Evolutionary conservation across 2,888 invertebrate species (phyloP).

Genomic region (Anthoptus insignis): DNA sequence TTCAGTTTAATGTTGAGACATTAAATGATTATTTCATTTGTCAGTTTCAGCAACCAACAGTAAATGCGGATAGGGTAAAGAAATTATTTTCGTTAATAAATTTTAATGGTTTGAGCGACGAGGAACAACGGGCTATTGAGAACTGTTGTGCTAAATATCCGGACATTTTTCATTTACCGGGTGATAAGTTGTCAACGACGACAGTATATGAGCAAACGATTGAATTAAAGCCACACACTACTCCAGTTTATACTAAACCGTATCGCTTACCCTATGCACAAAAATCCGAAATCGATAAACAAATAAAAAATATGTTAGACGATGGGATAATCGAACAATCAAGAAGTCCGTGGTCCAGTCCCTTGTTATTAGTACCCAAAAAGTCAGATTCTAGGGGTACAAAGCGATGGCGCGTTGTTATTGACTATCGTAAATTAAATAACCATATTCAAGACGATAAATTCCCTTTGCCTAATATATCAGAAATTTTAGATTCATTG

Average conservation of each 20-base stretch:
- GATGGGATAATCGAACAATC: conserved; percentile 57
- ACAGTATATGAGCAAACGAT: background rate
- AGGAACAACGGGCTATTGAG: conserved; percentile 19
- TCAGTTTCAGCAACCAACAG: conserved; percentile 15
- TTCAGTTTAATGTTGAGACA: conserved; percentile 16
- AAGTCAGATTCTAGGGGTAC: conserved; percentile 11
- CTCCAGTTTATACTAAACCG: conserved; percentile 17
- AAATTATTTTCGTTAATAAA: background rate
- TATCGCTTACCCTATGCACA: conserved; percentile 51
- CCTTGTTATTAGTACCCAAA: conserved; percentile 36
- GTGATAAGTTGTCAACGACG: background rate
- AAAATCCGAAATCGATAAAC: conserved; percentile 53
- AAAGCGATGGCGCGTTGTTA: conserved; percentile 26
- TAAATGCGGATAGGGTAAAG: conserved; percentile 19
- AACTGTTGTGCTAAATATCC: conserved; percentile 22
- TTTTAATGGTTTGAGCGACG: background rate
- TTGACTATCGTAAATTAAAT: conserved; percentile 38
- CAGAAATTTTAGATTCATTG: conserved; percentile 38
- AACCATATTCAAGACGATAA: conserved; percentile 31
- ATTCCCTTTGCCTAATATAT: conserved; percentile 33
- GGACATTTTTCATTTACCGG: background rate
- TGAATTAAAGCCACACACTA: background rate
- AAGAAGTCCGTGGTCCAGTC: conserved; percentile 35
- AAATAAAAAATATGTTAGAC: conserved; percentile 51
- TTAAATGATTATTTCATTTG: conserved; percentile 43